Base-by-base conservation (phyloP, 2,888 invertebrate species). In the Lacanobia oleracea region DNA sequence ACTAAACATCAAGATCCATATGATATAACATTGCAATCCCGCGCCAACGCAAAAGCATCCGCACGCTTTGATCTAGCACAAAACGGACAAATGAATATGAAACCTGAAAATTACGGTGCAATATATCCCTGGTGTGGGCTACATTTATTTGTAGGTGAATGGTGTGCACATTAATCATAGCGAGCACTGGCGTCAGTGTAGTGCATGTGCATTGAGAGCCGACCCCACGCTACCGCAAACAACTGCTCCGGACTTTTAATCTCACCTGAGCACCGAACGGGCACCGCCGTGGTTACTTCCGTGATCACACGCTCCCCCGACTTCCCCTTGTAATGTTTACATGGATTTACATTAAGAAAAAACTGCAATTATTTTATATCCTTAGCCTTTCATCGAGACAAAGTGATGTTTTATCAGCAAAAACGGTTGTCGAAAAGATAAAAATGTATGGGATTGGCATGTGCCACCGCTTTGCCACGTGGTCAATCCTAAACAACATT, bases 241-340 rank as follows among this genome's bases (percentile, higher is more conserved):
- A 92, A 93, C 91, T 93, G 93, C 89, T 86, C 87, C 86, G 91
- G 93, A 92, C 92, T 95, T 95, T 95, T 95, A 94, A 94, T 94
- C 92, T 93, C 88, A 92, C 93, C 91, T 92, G 91, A 88, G 89
- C 87, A 86, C 86, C 85, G 87, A 87, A 85, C 85, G 79, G 79
- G 76, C 81, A 87, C 86, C 70, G 84, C 85, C 89, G 91, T 82
- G 91, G 91, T 89, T 87, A 75, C 84, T 70, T 75, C 75, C 80
- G 75, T 88, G 88, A 90, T 90, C 88, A 90, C 85, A 85, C 85
- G 84, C 86, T 81, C 75, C 74, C 66, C 33, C 68, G 72, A 75
- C 56, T 67, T 62, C 70, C 77, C 74, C 73, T 54, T 74, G 40
- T 48, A 65, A 64, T 73, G 68, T 84, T 79, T 81, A 77, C 79